phyloP scores from a whole-genome alignment of 2,797 vertebrate species.

The Arremon brunneinucha region DNA sequence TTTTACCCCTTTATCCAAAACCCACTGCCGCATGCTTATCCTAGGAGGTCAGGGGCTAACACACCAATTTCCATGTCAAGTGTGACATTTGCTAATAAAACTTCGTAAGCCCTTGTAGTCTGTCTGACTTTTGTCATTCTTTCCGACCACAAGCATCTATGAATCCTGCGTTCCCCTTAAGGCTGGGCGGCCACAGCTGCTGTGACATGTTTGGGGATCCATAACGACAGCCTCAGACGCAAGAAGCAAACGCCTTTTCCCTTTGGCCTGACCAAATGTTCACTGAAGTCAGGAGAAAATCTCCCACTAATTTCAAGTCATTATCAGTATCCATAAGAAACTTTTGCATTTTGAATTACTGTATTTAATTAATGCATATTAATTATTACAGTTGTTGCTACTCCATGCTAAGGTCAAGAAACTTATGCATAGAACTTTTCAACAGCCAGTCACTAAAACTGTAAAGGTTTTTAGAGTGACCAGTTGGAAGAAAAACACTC shows the following conservation, averaged over 20 bases:
- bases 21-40: rapidly evolving
- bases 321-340: neutral
- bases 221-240: rapidly evolving
- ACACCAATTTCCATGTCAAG: neutral
- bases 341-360: neutral
- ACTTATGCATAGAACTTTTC: neutral
- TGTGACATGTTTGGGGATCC: neutral
- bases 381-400: neutral
- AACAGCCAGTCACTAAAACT: neutral
- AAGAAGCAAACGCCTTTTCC: neutral
- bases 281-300: neutral
- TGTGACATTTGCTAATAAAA: neutral
- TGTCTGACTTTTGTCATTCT: neutral
- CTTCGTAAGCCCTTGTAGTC: neutral
- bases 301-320: neutral
- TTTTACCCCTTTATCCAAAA: neutral
- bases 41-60: neutral
- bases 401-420: neutral
- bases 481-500: neutral
- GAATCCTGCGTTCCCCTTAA: rapidly evolving
- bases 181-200: neutral
- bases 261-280: neutral
- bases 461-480: neutral
- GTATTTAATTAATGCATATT: neutral
- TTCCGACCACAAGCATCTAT: neutral